Conservation (phyloP, 2,797 vertebrate genomes). For the Sitta carolinensis region DNA sequence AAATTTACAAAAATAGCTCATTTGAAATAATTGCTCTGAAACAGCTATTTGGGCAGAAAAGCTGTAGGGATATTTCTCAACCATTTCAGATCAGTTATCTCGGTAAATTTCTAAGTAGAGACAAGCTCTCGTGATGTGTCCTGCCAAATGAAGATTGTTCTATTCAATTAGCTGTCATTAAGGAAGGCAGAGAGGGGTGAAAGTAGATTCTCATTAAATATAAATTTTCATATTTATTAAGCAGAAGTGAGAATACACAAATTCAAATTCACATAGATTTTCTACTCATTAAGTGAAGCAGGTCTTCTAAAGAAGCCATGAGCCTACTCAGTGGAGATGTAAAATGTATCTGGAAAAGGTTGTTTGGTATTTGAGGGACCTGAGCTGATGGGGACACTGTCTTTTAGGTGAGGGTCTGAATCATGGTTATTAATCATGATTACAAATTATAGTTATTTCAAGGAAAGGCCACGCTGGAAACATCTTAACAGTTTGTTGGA, state of each 20-base stretch:
- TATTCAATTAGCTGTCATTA: constrained; percentile 42
- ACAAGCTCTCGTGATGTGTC: constrained; percentile 1
- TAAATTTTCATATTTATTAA: constrained; percentile 51
- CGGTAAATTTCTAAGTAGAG: constrained; percentile 60
- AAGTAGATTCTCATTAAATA: constrained; percentile 43
- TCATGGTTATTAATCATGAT: neutral
- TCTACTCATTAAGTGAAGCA: neutral
- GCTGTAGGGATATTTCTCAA: constrained; percentile 62
- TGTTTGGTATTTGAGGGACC: neutral
- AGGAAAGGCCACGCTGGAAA: neutral
- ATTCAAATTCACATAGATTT: constrained; percentile 18
- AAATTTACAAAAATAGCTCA: constrained; percentile 64
- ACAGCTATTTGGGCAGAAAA: constrained; percentile 50
- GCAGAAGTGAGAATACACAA: neutral
- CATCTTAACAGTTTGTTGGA: neutral
- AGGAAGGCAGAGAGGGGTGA: constrained; percentile 20
- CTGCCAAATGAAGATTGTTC: constrained; percentile 41
- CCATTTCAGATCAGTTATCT: constrained; percentile 50
- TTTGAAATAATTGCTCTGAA: constrained; percentile 61
- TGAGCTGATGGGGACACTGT: neutral
- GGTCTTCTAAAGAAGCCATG: neutral
- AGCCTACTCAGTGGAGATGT: neutral
- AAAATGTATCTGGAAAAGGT: neutral
- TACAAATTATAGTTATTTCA: neutral
- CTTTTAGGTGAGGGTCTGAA: neutral